Conservation (phyloP, 2,113 vertebrate genomes). For the Peromyscus polionotus region DNA sequence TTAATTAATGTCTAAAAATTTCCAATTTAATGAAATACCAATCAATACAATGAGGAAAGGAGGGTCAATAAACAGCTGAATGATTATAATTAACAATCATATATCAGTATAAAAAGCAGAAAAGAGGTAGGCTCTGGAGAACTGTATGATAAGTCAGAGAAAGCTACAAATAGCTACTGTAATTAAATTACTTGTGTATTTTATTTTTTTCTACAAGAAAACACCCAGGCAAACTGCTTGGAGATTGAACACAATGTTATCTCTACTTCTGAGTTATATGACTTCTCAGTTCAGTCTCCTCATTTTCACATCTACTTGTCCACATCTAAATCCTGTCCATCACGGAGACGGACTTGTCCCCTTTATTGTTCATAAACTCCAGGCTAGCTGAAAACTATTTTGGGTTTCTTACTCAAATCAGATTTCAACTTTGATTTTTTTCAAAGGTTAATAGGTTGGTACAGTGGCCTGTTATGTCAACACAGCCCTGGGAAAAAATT, state of each 20-base stretch:
- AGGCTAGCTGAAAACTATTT: constrained; percentile 65
- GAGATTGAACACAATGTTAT: background rate
- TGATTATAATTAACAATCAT: background rate
- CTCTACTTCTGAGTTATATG: background rate
- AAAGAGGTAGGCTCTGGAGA: background rate
- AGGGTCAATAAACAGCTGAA: background rate
- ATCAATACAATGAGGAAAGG: constrained; percentile 28
- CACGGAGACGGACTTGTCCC: background rate
- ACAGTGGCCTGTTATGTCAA: constrained; percentile 79
- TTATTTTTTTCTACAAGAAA: background rate
- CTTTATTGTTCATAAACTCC: constrained; percentile 48
- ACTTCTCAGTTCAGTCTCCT: background rate
- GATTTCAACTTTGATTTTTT: constrained; percentile 75
- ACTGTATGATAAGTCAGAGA: background rate
- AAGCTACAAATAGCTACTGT: background rate
- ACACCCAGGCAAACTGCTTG: background rate
- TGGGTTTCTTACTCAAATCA: constrained; percentile 68
- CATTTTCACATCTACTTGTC: background rate
- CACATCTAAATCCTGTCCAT: background rate
- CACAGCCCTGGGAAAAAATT: constrained; percentile 71
- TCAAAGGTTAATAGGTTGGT: constrained; percentile 74
- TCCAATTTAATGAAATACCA: constrained; percentile 48
- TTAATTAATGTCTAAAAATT: background rate
- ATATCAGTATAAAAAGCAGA: background rate
- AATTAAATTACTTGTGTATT: background rate